Conservation (phyloP, 2,797 vertebrate species). For the Anisognathus igniventris region DNA sequence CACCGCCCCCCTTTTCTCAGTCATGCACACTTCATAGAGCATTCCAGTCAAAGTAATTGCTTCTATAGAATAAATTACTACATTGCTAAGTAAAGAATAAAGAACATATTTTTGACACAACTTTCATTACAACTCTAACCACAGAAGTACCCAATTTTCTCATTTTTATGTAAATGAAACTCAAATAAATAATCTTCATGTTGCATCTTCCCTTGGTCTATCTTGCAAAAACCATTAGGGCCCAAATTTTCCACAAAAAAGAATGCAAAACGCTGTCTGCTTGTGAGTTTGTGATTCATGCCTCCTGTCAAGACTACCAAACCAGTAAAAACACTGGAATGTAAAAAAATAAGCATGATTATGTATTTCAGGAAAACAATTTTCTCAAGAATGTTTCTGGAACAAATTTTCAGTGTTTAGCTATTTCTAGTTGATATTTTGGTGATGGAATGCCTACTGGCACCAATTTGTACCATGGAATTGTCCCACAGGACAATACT, state of each 20-base stretch:
- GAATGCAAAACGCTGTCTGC: conserved; percentile 42
- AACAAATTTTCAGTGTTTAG: conserved; percentile 50
- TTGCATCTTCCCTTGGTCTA: background rate
- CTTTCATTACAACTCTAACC: background rate
- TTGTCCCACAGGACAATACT: conserved; percentile 33
- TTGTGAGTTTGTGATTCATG: conserved; percentile 57
- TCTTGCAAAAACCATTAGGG: background rate
- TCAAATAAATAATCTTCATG: background rate
- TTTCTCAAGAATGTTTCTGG: conserved; percentile 68
- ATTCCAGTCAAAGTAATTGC: background rate
- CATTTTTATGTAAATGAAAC: background rate
- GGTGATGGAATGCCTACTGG: conserved; percentile 49
- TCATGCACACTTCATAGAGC: background rate
- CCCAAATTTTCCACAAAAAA: conserved; percentile 29
- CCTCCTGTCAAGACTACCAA: conserved; percentile 51
- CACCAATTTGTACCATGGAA: conserved; percentile 2
- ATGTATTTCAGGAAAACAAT: conserved; percentile 66
- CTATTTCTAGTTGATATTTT: conserved; percentile 45
- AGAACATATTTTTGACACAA: background rate
- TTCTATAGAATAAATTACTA: background rate
- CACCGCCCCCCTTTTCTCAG: background rate
- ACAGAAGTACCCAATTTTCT: background rate
- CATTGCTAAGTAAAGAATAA: background rate
- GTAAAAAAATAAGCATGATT: conserved; percentile 56
- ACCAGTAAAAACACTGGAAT: conserved; percentile 61